A percentile compares a stretch with the other conserved stretches of the same genome.
These are phyloP conservation scores for Heteractis magnifica DNA, from an alignment of 92 coral and sea anemone species.

Conservation along the genomic window DNA sequence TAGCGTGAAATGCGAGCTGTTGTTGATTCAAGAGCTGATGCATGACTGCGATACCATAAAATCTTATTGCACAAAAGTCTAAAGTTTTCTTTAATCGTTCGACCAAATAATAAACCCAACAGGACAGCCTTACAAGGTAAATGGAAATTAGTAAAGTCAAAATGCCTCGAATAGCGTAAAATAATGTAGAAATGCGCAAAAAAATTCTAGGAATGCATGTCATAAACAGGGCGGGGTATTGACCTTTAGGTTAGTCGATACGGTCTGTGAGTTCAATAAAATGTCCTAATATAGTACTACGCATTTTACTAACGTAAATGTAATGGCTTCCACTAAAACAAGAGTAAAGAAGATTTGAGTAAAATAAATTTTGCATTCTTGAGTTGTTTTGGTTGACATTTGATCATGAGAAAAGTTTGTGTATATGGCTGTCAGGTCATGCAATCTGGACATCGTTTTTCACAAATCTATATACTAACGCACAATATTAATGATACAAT, in stretches of 20 bases:
- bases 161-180: not conserved
- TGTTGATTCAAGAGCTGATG: not conserved
- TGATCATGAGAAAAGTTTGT: not conserved
- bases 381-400: not conserved
- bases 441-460: not conserved
- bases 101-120: not conserved
- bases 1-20: conserved; percentile 14
- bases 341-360: not conserved
- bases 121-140: not conserved
- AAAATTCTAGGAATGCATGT: conserved; percentile 9
- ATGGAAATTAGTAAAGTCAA: not conserved
- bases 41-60: not conserved
- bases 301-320: not conserved
- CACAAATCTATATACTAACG: not conserved
- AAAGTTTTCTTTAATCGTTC: not conserved
- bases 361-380: not conserved
- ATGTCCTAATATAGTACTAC: conserved; percentile 66
- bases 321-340: not conserved
- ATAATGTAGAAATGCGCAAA: not conserved
- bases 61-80: not conserved
- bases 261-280: conserved; percentile 45
- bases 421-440: not conserved
- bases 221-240: conserved; percentile 12
- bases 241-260: conserved; percentile 28
- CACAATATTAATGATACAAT: not conserved